phyloP scores from a whole-genome alignment of 2,888 invertebrate genomes.

The Tenthredo mesomela region DNA sequence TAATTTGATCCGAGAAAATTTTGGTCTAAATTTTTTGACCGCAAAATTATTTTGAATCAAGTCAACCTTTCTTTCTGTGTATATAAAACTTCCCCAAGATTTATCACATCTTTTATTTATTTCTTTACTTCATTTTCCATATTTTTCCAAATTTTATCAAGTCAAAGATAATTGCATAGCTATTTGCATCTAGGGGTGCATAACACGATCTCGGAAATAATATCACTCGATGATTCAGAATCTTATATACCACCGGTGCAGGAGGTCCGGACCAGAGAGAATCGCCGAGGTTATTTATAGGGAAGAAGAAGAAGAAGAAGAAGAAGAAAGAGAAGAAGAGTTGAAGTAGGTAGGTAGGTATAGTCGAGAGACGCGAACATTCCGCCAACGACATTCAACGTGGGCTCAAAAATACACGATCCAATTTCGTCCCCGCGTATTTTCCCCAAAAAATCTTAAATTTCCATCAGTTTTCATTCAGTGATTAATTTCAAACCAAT shows the following conservation, averaged over 20 bases:
- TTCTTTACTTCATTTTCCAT: too few species aligned
- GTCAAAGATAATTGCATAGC: not conserved
- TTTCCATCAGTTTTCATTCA: too few species aligned
- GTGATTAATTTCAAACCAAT: not conserved
- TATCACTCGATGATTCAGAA: constrained; percentile 44
- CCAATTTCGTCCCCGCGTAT: not conserved
- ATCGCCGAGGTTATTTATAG: constrained; percentile 42
- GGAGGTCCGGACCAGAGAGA: constrained; percentile 21
- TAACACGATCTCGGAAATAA: not conserved
- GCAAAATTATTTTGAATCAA: too few species aligned
- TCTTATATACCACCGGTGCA: constrained; percentile 7
- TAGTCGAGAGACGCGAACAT: constrained; percentile 22
- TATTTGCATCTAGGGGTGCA: not conserved
- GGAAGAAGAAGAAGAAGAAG: not conserved
- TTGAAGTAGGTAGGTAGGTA: not conserved
- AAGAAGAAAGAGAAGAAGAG: not conserved
- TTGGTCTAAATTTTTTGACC: too few species aligned
- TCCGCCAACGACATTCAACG: constrained; percentile 39
- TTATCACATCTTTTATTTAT: too few species aligned
- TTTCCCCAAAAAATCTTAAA: not conserved
- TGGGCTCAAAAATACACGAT: not conserved
- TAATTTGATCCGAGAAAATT: too few species aligned
- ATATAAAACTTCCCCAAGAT: too few species aligned
- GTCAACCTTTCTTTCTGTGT: too few species aligned
- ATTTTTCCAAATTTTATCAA: not conserved